phyloP scores from a whole-genome alignment of 2,888 invertebrate genomes.

The Amblyjoppa proteus region DNA sequence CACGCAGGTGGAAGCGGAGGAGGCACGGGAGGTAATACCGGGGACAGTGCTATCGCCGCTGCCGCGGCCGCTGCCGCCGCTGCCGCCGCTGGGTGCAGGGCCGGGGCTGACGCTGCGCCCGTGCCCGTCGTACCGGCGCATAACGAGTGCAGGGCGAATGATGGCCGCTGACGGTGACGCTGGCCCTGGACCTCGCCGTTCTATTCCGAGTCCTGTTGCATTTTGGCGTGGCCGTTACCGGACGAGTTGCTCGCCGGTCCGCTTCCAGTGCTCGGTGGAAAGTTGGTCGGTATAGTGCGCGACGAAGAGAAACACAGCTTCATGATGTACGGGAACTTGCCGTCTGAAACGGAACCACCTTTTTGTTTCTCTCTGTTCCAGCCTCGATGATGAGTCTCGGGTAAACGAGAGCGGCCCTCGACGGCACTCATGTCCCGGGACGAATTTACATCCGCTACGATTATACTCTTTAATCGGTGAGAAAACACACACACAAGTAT shows the following conservation, averaged over 20 bases:
- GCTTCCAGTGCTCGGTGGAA: slow-evolving; percentile 81
- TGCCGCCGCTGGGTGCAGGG: slow-evolving; percentile 75
- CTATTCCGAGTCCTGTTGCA: slow-evolving; percentile 85
- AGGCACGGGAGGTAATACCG: slow-evolving; percentile 82
- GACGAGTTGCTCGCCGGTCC: slow-evolving; percentile 80
- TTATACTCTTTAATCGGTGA: slow-evolving; percentile 2
- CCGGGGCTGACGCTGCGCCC: slow-evolving; percentile 70
- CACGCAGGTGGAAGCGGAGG: slow-evolving; percentile 81
- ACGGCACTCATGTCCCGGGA: background rate
- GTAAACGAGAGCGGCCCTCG: background rate
- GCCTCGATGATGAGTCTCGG: background rate
- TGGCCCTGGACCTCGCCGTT: slow-evolving; percentile 85
- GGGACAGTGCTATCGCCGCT: slow-evolving; percentile 83
- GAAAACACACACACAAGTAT: background rate
- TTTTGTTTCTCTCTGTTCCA: slow-evolving; percentile 53
- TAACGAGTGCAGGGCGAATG: slow-evolving; percentile 79
- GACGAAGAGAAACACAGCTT: slow-evolving; percentile 98
- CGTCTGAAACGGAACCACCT: slow-evolving; percentile 88
- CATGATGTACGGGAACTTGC: slow-evolving; percentile 99
- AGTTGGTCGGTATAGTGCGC: slow-evolving; percentile 86
- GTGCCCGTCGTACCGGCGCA: slow-evolving; percentile 76
- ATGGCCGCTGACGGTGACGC: slow-evolving; percentile 82
- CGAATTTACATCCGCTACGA: slow-evolving; percentile 2
- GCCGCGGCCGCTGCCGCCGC: slow-evolving; percentile 75
- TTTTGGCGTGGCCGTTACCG: slow-evolving; percentile 84